Conservation (phyloP, 2,888 invertebrate genomes). For the Cantharis lateralis region DNA sequence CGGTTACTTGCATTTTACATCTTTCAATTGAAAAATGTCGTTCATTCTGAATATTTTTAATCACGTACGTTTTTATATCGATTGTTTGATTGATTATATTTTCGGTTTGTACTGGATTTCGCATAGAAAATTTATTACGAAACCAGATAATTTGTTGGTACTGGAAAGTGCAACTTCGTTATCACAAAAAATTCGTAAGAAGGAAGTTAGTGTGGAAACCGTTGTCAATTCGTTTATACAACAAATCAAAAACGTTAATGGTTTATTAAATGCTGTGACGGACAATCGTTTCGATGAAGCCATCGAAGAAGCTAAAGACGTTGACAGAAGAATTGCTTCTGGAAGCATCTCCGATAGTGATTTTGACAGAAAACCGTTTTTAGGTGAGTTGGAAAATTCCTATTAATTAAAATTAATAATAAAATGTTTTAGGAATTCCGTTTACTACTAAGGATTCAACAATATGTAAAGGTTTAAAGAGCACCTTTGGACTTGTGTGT, state of each 20-base stretch:
- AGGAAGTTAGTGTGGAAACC: constrained; percentile 67
- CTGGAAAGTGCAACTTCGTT: constrained; percentile 69
- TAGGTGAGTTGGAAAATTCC: constrained; percentile 57
- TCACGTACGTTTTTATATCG: constrained; percentile 49
- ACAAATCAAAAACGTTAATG: constrained; percentile 75
- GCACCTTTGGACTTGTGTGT: constrained; percentile 68
- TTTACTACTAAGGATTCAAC: constrained; percentile 92
- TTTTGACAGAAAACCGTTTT: constrained; percentile 74
- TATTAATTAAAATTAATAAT: not conserved
- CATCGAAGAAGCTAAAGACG: constrained; percentile 72
- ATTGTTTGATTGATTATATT: constrained; percentile 53
- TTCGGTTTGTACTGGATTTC: constrained; percentile 56
- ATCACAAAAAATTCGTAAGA: constrained; percentile 69
- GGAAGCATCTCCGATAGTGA: constrained; percentile 65
- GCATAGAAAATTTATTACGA: constrained; percentile 51
- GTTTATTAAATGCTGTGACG: constrained; percentile 79
- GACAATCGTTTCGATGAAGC: constrained; percentile 81
- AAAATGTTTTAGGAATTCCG: constrained; percentile 71
- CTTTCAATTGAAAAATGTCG: not conserved
- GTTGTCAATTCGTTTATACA: constrained; percentile 76
- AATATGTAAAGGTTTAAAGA: constrained; percentile 72
- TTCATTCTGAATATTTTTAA: not conserved
- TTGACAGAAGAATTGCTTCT: constrained; percentile 70
- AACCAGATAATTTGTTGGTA: constrained; percentile 55
- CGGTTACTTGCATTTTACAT: not conserved